Evolutionary conservation across 2,797 vertebrate genomes (phyloP), one percentile per base, ranked within the genome.

Genomic region (Anguilla pacifica): DNA sequence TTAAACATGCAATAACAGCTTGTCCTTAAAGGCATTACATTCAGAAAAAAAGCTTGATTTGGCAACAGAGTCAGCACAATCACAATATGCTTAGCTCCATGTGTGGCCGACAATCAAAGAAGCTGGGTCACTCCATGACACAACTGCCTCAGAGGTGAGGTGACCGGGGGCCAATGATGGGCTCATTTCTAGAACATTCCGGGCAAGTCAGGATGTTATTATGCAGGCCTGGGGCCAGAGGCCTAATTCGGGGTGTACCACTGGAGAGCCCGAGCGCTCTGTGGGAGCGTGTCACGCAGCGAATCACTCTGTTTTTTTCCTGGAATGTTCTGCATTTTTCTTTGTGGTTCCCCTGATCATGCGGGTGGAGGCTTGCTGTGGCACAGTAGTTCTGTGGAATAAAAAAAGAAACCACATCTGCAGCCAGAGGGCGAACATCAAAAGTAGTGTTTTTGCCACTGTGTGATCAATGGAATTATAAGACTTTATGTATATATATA

Each of bases 151-250:
- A 83, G 83, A 87, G 79, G 86, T 86, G 79, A 85, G 85, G 86
- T 87, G 88, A 72, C 85, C 70, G 39, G 86, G 46, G 46, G 25
- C 35, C 86, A 87, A 49, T 46, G 46, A 79, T 25, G 77, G 86
- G 86, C 61, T 89, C 87, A 91, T 90, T 89, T 88, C 86, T 70
- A 17, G 51, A 31, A 88, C 86, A 77, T 88, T 84, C 15, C 67
- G 85, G 86, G 87, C 87, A 85, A 83, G 91, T 86, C 86, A 88
- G 86, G 51, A 88, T 85, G 86, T 89, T 88, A 92, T 92, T 92
- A 92, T 70, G 82, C 77, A 84, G 85, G 85, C 89, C 83, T 86
- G 86, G 86, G 88, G 64, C 89, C 82, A 77, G 87, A 83, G 70
- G 89, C 89, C 88, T 89, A 89, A 90, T 87, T 88, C 57, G 72